Conservation (phyloP, 1,140 invertebrate species). For the Dufourea novaeangliae region DNA sequence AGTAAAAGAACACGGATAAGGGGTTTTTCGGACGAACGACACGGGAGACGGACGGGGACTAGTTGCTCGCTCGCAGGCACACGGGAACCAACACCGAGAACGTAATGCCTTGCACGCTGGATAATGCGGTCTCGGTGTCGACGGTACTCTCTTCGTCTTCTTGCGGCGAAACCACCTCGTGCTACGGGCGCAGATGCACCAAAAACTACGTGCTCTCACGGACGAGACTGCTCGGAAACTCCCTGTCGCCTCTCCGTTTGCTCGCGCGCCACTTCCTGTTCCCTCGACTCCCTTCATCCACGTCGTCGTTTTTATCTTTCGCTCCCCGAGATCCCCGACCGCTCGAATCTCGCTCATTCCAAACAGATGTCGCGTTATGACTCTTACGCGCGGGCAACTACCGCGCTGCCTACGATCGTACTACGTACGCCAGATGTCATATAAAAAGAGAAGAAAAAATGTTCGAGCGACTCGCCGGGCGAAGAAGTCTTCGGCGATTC, state of each 20-base stretch:
- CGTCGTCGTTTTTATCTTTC: not conserved
- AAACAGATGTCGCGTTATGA: conserved; percentile 72
- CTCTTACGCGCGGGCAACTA: conserved; percentile 54
- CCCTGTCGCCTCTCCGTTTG: not conserved
- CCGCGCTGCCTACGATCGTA: conserved; percentile 41
- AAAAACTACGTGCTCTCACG: conserved; percentile 55
- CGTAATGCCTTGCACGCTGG: conserved; percentile 62
- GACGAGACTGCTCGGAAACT: not conserved
- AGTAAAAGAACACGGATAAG: too few relatives aligned
- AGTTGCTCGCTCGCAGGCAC: not conserved
- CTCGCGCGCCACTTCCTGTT: not conserved
- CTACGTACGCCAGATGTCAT: conserved; percentile 65
- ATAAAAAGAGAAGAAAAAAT: too few relatives aligned
- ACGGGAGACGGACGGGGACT: not conserved
- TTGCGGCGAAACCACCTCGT: conserved; percentile 48
- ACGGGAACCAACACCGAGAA: conserved; percentile 13
- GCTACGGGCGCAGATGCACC: conserved; percentile 18
- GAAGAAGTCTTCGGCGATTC: conserved; percentile 11
- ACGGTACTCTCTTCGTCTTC: conserved; percentile 62
- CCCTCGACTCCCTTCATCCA: not conserved
- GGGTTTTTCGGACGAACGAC: conserved; percentile 13
- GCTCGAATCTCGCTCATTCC: conserved; percentile 43
- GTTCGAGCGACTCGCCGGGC: conserved; percentile 11
- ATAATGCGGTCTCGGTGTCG: conserved; percentile 68
- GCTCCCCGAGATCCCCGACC: not conserved